Base-by-base conservation (phyloP, 2,113 vertebrate genomes). In the Podarcis raffonei region DNA sequence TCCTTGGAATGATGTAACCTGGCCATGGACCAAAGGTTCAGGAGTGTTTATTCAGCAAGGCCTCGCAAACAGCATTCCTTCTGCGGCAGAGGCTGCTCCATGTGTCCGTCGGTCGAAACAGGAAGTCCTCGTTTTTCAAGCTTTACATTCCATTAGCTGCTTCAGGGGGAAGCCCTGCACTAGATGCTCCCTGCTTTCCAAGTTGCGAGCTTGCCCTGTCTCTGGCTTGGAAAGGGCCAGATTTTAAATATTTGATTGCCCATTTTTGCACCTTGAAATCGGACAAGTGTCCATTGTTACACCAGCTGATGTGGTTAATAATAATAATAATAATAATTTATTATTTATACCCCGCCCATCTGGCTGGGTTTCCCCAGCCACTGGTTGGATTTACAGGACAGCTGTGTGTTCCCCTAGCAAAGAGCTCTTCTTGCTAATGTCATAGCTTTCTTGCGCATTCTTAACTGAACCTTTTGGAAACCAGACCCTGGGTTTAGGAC, bases 351-450 rank as follows among this genome's bases (percentile, higher is more conserved):
- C n/a, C n/a, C n/a, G n/a, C n/a, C n/a, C n/a, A n/a, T n/a, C n/a
- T n/a, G n/a, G n/a, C n/a, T n/a, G n/a, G n/a, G n/a, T n/a, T n/a
- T n/a, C n/a, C n/a, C n/a, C n/a, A n/a, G n/a, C n/a, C n/a, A n/a
- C n/a, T 35, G 23, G 42, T 0, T 0, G 1, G 35, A 12, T 68
- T 39, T 18, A 2, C 85, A 0, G 5, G 0, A 37, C 71, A 27
- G 8, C 42, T 71, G 3, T 68, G 27, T 57, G 2, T 79, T 57
- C 37, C 32, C 39, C 39, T 5, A 22, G 0, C 8, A 76, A 53
- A 35, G 9, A 27, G 1, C 68, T 37, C 0, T 0, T 0, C 0
- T 0, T 0, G 2, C 18, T 7, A 3, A 6, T 9, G 71, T 9
- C 0, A 78, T 0, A 62, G 7, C 5, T 42, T 1, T 1, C 2